phyloP scores from a whole-genome alignment of 2,888 invertebrate genomes.

The Papilio elwesi region DNA sequence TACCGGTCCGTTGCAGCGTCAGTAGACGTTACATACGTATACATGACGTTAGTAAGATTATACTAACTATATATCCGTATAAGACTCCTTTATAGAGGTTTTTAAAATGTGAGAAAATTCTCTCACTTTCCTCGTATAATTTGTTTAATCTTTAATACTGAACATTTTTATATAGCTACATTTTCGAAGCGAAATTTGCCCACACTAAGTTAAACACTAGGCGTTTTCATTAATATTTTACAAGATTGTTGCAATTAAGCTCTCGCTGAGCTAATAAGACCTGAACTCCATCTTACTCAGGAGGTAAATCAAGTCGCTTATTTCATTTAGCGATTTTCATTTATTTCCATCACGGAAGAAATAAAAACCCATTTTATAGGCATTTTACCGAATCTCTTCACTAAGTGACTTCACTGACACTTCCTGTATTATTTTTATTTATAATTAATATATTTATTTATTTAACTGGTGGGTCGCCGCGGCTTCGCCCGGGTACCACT shows the following conservation, averaged over 20 bases:
- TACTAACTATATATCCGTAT: no score
- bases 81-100: no score
- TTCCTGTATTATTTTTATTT: no score
- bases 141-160: conserved; percentile 9
- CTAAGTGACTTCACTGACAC: conserved; percentile 50
- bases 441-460: no score
- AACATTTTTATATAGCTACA: neutral
- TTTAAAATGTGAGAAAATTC: neutral
- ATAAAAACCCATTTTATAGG: conserved; percentile 77
- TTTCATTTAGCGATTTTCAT: conserved; percentile 65
- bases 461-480: no score
- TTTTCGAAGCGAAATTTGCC: conserved; percentile 7
- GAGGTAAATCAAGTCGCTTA: conserved; percentile 78
- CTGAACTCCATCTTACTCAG: conserved; percentile 70
- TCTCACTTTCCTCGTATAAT: neutral
- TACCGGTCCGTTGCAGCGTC: no score
- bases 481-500: no score
- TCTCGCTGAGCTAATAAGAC: conserved; percentile 63
- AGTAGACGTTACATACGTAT: no score
- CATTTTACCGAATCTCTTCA: conserved; percentile 62
- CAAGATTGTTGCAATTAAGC: conserved; percentile 22
- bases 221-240: conserved; percentile 27
- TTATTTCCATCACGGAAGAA: conserved; percentile 73
- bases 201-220: conserved; percentile 12
- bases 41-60: no score